Conservation (phyloP, 2,888 invertebrate species). For the Phytoseiulus persimilis region DNA sequence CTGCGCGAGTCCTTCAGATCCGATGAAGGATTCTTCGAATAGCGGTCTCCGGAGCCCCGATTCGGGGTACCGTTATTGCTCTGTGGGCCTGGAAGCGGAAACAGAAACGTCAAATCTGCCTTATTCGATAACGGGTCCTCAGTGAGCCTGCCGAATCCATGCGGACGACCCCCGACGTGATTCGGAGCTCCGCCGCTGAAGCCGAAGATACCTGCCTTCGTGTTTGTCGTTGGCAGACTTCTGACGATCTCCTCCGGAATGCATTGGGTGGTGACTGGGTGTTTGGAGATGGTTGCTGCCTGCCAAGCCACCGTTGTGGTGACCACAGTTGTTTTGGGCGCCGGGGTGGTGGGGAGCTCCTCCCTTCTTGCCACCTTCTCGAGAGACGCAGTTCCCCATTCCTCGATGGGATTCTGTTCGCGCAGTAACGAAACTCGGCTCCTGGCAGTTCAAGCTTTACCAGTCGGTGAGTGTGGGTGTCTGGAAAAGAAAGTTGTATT, state of each 20-base stretch:
- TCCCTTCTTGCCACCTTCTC: constrained; percentile 8
- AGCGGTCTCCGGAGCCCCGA: constrained; percentile 17
- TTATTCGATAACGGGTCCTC: too few relatives aligned
- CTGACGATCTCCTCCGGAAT: neutral
- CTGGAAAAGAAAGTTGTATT: neutral
- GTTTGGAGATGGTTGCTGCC: constrained; percentile 21
- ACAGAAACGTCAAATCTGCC: too few relatives aligned
- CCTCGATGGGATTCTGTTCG: neutral
- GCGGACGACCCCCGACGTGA: too few relatives aligned
- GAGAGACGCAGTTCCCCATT: constrained; percentile 38
- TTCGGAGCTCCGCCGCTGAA: neutral
- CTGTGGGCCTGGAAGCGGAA: neutral
- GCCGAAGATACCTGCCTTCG: neutral
- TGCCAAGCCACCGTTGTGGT: constrained; percentile 24
- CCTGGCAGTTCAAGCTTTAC: constrained; percentile 8
- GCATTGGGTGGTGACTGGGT: constrained; percentile 28
- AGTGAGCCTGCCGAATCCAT: too few relatives aligned
- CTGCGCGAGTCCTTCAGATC: constrained; percentile 18
- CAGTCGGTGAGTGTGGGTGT: neutral
- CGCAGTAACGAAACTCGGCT: neutral
- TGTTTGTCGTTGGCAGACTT: neutral
- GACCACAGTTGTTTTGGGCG: neutral
- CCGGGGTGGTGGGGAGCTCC: neutral
- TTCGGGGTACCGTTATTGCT: constrained; percentile 32
- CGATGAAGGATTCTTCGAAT: neutral